phyloP scores from a whole-genome alignment of 2,113 vertebrate genomes.

The Triplophysa rosa region DNA sequence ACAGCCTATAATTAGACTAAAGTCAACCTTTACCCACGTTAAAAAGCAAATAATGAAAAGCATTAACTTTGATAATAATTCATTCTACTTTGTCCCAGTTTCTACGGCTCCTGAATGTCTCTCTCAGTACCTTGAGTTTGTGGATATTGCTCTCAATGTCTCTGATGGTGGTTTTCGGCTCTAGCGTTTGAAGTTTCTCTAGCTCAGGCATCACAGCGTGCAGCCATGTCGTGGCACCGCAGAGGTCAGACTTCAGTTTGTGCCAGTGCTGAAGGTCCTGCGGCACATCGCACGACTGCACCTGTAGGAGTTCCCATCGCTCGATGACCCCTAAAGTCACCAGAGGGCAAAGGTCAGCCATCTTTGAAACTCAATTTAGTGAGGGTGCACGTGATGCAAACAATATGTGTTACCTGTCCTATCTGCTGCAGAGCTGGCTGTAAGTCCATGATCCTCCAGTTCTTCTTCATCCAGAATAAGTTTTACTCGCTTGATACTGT shows the following conservation, averaged over 20 bases:
- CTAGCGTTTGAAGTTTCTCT: constrained; percentile 68
- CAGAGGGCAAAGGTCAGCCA: constrained; percentile 8
- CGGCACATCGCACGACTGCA: constrained; percentile 68
- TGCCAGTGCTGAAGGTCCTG: constrained; percentile 74
- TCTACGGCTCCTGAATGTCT: no score
- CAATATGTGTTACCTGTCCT: constrained; percentile 70
- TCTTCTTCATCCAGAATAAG: constrained; percentile 67
- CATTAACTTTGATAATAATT: no score
- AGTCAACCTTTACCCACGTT: no score
- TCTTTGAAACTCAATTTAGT: not conserved
- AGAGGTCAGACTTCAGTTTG: constrained; percentile 81
- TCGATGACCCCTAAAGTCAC: constrained; percentile 80
- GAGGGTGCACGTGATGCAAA: not conserved
- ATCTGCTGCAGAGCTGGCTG: constrained; percentile 57
- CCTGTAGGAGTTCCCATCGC: constrained; percentile 87
- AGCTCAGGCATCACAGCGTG: constrained; percentile 78
- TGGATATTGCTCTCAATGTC: constrained; percentile 75
- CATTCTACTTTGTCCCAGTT: no score
- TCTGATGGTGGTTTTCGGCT: constrained; percentile 65
- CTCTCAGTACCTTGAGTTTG: constrained; percentile 77
- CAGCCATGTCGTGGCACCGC: constrained; percentile 80
- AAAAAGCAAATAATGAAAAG: no score
- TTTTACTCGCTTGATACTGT: constrained; percentile 70
- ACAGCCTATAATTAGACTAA: not conserved
- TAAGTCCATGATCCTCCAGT: constrained; percentile 69